Base-by-base conservation (phyloP, 2,113 vertebrate genomes). In the Cyanoderma ruficeps region DNA sequence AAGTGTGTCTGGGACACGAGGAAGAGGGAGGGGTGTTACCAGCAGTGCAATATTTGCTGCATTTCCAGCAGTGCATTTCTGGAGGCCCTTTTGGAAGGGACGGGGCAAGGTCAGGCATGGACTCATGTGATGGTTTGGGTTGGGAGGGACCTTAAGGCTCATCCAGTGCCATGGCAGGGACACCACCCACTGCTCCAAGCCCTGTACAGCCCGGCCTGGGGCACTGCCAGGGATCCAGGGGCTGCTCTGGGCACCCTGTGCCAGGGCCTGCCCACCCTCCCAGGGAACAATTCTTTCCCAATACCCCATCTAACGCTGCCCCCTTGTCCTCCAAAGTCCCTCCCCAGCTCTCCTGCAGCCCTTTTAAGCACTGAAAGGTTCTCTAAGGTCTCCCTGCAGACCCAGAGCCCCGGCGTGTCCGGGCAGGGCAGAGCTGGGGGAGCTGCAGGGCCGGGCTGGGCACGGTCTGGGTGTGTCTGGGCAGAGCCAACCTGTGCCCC, bases 1-100 rank as follows among this genome's bases (percentile, higher is more conserved):
- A 41, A 37, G 5, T 4, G 6, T 1, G 15, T 13, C 25, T 76
- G 89, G 49, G 78, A 61, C 1, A 3, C 0, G 1, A 19, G 24
- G 47, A 31, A 10, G 30, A 56, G 41, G 75, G 30, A 68, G 64
- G 6, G n/a, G 2, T n/a, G 52, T 15, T 18, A 3, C 0, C 33
- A 82, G 88, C 47, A 22, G 28, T 4, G 91, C 3, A 18, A 10
- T 10, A 2, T 42, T 31, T 14, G 35, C 56, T 87, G 70, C 4
- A 1, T 33, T 67, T 78, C 2, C 35, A 27, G 50, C 20, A 35
- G 67, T 4, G 8, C 3, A 0, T 56, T 81, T 82, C 47, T 68
- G 44, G 42, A 56, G 24, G 22, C 44, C 7, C 64, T 27, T 85
- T 35, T 50, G 76, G 85, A 15, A 46, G 35, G 10, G 33, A 13